phyloP scores from a whole-genome alignment of 2,113 vertebrate species.

The Cichladusa arquata region DNA sequence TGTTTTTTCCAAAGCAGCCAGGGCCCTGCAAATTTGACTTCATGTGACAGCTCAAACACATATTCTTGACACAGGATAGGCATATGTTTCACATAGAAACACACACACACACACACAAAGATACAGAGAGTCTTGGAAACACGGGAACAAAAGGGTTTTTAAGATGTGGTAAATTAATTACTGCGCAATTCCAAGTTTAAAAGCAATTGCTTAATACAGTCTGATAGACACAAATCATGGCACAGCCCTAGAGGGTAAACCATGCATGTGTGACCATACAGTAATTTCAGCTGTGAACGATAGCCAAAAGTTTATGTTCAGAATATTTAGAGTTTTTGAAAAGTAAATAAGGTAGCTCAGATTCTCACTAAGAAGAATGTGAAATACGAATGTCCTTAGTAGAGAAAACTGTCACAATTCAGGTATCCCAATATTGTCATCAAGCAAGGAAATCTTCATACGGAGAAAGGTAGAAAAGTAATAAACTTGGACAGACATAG shows the following conservation, averaged over 20 bases:
- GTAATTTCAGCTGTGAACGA: neutral
- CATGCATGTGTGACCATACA: neutral
- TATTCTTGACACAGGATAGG: neutral
- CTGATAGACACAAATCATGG: neutral
- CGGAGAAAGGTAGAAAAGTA: neutral
- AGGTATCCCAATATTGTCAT: neutral
- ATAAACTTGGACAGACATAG: neutral
- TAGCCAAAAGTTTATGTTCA: neutral
- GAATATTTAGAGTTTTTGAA: neutral
- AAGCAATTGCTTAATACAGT: neutral
- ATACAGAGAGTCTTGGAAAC: neutral
- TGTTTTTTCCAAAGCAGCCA: neutral
- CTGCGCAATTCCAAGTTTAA: neutral
- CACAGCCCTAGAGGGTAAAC: neutral
- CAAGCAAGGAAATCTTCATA: neutral
- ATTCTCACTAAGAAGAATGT: neutral
- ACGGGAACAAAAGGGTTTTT: accelerated
- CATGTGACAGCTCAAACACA: neutral
- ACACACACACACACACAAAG: neutral
- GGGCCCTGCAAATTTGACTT: neutral
- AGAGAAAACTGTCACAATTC: neutral
- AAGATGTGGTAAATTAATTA: neutral
- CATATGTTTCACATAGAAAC: neutral
- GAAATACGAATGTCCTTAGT: neutral
- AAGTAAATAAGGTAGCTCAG: neutral